Evolutionary conservation across 2,113 vertebrate species (phyloP).

Genomic region (Dasypus novemcinctus): DNA sequence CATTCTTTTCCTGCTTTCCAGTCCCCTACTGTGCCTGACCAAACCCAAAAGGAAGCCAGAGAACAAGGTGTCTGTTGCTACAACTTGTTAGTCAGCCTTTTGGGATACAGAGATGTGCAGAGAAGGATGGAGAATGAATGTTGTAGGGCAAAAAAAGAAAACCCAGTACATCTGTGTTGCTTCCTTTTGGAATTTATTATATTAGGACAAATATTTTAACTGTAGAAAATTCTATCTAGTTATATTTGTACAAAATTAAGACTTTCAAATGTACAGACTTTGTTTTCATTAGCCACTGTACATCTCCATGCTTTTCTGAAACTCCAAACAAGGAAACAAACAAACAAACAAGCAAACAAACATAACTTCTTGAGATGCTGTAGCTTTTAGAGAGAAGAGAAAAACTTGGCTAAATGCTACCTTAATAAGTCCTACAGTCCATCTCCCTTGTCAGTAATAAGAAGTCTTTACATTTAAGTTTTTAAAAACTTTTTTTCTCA

Average conservation of each 20-base stretch:
- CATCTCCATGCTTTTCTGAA: neutral
- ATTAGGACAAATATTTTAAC: neutral
- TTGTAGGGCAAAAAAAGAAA: neutral
- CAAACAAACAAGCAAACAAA: neutral
- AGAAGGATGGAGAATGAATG: neutral
- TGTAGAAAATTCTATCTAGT: neutral
- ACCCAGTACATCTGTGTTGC: neutral
- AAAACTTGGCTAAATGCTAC: neutral
- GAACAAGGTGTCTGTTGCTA: neutral
- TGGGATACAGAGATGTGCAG: neutral
- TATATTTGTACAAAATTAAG: neutral
- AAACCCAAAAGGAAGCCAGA: neutral
- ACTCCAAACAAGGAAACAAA: neutral
- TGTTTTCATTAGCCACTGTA: neutral
- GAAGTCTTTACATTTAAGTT: neutral
- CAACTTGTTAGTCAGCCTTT: neutral
- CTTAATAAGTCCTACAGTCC: neutral
- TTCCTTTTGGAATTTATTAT: slow-evolving; percentile 1
- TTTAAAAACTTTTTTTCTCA: too few species aligned
- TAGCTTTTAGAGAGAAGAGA: neutral
- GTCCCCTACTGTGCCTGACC: neutral
- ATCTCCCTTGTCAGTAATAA: neutral
- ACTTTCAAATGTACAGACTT: neutral
- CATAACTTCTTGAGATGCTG: neutral
- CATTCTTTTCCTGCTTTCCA: neutral